Percentiles rank a stretch among this genome's conserved stretches.
Evolutionary conservation across 1,140 invertebrate species (phyloP).

Genomic region (Andricus grossulariae): DNA sequence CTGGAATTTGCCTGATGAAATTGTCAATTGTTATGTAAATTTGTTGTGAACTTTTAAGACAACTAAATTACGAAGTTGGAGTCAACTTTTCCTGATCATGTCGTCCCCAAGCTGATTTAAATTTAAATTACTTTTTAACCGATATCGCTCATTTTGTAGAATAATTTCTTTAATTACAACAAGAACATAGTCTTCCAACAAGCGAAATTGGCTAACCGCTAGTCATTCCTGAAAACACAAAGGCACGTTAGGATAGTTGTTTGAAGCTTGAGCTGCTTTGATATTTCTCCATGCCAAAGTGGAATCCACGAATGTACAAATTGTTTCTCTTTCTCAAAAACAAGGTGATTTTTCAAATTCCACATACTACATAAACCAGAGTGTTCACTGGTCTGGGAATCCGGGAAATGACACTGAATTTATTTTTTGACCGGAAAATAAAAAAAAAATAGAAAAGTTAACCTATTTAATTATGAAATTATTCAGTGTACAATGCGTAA

Average conservation of each 20-base stretch:
- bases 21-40: too few relatives aligned
- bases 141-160: background rate
- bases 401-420: too few relatives aligned
- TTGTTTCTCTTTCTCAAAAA: background rate
- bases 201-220: slow-evolving; percentile 1
- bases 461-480: background rate
- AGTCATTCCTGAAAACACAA: slow-evolving; percentile 10
- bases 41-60: too few relatives aligned
- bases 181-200: background rate
- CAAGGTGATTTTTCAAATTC: background rate
- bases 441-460: background rate
- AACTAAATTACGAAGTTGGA: too few relatives aligned
- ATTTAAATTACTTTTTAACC: too few relatives aligned
- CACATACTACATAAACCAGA: background rate
- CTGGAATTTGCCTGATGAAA: too few relatives aligned
- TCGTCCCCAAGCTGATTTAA: too few relatives aligned
- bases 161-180: slow-evolving; percentile 4
- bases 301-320: background rate
- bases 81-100: too few relatives aligned
- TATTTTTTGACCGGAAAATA: too few relatives aligned
- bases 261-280: slow-evolving; percentile 1
- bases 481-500: too few relatives aligned
- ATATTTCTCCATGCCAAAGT: slow-evolving; percentile 7
- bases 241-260: background rate
- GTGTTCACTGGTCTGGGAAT: too few relatives aligned